Base-by-base conservation (phyloP, 2,888 invertebrate species). In the Seira sanloemensis region DNA sequence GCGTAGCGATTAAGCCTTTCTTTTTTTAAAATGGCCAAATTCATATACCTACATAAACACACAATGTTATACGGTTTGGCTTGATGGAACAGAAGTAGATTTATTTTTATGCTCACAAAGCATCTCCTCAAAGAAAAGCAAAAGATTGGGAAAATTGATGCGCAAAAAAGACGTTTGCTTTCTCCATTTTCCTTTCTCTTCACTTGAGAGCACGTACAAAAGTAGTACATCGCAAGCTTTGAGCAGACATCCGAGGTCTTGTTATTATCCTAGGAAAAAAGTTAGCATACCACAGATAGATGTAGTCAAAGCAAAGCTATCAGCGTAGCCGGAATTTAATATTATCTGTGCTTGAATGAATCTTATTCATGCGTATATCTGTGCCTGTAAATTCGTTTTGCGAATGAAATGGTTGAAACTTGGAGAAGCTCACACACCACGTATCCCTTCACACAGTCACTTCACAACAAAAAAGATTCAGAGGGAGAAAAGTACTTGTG, bases 91-190 rank as follows among this genome's bases (percentile, higher is more conserved):
- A 19, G 24, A 18, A 72, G 25, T n/a, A n/a, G n/a, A n/a, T n/a
- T n/a, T n/a, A n/a, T n/a, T n/a, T n/a, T n/a, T n/a, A n/a, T n/a
- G n/a, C n/a, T n/a, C n/a, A n/a, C n/a, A n/a, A n/a, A n/a, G 16
- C 37, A 46, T 5, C 46, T 71, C 46, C 46, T 46, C 65, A 21
- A 18, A 23, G 65, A 23, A 65, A 16, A 54, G 62, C n/a, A n/a
- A 80, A 80, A 74, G 80, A 80, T 80, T 80, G 74, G 74, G 74
- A 67, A 80, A 80, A 80, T 80, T 80, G 80, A 68, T 68, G 74
- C 19, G 67, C n/a, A 79, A 80, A 74, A 37, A 74, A 74, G 80
- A 74, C 74, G 74, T 80, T 74, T 74, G 23, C 80, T 68, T 74
- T 74, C 37, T n/a, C n/a, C 16, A n/a, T 65, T 2, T 37, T 12